These are phyloP conservation scores for Antedon mediterranea DNA, from an alignment of 53 echinoderm and acorn worm species.

Conservation along the genomic window DNA sequence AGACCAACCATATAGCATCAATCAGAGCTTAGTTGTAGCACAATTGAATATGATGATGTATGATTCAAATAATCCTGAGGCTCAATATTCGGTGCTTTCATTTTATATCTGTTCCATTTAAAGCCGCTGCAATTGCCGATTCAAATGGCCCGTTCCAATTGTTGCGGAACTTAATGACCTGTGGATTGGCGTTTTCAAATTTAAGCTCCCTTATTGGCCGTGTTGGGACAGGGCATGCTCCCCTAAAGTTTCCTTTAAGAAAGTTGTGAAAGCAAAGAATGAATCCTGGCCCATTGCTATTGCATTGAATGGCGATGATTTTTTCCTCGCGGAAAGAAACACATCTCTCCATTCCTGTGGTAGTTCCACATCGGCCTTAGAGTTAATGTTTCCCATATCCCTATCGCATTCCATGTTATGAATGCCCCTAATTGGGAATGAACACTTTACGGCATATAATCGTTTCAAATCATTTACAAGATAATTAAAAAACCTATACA, in stretches of 20 bases:
- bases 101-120: no score
- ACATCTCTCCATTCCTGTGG: neutral
- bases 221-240: neutral
- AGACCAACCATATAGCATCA: no score
- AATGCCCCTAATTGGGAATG: neutral
- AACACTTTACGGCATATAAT: no score
- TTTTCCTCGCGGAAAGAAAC: neutral
- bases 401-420: neutral
- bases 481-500: neutral
- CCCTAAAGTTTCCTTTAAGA: neutral
- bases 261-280: no score
- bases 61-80: no score
- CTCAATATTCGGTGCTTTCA: no score
- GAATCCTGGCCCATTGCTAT: no score
- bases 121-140: no score
- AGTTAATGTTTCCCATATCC: neutral
- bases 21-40: no score
- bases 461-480: neutral
- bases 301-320: no score
- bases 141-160: neutral
- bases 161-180: neutral
- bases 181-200: neutral
- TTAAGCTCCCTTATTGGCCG: neutral
- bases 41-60: no score
- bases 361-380: neutral